Evolutionary conservation across 2,797 vertebrate species (phyloP).

Genomic region (Dallia pectoralis): DNA sequence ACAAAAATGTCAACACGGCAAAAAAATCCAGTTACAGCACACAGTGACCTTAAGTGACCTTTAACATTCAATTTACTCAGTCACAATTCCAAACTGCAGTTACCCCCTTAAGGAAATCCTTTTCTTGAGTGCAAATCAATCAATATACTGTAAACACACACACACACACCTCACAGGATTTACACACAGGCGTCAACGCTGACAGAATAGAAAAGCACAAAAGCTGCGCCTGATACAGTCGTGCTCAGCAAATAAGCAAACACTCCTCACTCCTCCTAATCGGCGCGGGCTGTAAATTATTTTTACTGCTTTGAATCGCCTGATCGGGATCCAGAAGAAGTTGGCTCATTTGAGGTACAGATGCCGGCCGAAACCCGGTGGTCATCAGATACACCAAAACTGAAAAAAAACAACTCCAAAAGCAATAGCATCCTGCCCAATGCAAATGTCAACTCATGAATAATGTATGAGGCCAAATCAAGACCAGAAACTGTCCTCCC

Average conservation of each 20-base stretch:
- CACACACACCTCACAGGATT: neutral
- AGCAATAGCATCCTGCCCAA: conserved; percentile 17
- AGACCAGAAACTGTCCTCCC: conserved; percentile 27
- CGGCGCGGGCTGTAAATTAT: neutral
- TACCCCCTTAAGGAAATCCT: conserved; percentile 34
- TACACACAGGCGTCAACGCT: too few relatives aligned
- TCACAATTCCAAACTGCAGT: conserved; percentile 46
- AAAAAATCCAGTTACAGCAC: conserved; percentile 9
- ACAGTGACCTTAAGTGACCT: neutral
- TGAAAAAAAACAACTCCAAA: conserved; percentile 38
- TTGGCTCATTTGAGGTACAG: conserved; percentile 29
- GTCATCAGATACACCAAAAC: conserved; percentile 23
- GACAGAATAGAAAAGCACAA: neutral
- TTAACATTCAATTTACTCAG: conserved; percentile 47
- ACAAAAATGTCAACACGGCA: conserved; percentile 16
- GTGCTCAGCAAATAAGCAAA: neutral
- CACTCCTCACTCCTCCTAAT: neutral
- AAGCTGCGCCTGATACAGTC: neutral
- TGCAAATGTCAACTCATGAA: conserved; percentile 46
- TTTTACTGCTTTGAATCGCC: neutral
- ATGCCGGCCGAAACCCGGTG: conserved; percentile 38
- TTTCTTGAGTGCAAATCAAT: conserved; percentile 31
- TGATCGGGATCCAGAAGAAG: neutral
- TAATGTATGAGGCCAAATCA: conserved; percentile 42
- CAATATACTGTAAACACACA: conserved; percentile 30